A percentile compares a stretch with the other conserved stretches of the same genome.
These are phyloP conservation scores for Pogonomyrmex barbatus DNA, from an alignment of 1,140 invertebrate genomes.

Conservation along the genomic window DNA sequence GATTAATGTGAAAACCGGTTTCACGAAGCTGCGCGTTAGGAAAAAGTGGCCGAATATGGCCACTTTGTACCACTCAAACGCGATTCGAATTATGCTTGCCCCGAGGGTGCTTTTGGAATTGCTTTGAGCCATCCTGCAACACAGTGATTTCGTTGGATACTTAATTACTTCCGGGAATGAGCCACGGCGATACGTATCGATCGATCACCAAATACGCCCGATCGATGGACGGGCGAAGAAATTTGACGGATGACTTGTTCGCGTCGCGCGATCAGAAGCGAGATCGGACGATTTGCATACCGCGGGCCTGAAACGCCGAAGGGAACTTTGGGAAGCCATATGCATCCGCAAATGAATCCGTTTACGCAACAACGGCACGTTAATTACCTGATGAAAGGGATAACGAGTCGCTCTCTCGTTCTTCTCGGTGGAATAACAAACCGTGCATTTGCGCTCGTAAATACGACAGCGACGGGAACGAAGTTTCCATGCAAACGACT, in stretches of 20 bases:
- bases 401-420: slow-evolving; percentile 41
- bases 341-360: slow-evolving; percentile 44
- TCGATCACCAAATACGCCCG: slow-evolving; percentile 52
- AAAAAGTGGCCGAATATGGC: slow-evolving; percentile 75
- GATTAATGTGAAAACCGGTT: slow-evolving; percentile 79
- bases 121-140: slow-evolving; percentile 42
- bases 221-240: slow-evolving; percentile 40
- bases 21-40: slow-evolving; percentile 57
- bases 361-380: slow-evolving; percentile 52
- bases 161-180: slow-evolving; percentile 69
- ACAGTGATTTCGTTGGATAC: slow-evolving; percentile 63
- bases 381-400: slow-evolving; percentile 44
- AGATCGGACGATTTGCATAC: slow-evolving; percentile 55
- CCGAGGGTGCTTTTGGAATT: slow-evolving; percentile 50
- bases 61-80: slow-evolving; percentile 60
- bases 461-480: slow-evolving; percentile 38
- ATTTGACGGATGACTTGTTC: slow-evolving; percentile 57
- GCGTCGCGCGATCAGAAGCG: slow-evolving; percentile 43
- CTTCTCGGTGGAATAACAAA: slow-evolving; percentile 11
- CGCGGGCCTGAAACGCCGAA: neutral
- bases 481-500: slow-evolving; percentile 43
- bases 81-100: slow-evolving; percentile 69
- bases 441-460: slow-evolving; percentile 37
- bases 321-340: slow-evolving; percentile 22
- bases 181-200: slow-evolving; percentile 49